Evolutionary conservation across 2,113 vertebrate genomes (phyloP), one percentile per base, ranked within the genome.

Genomic region (Arizona elegans): DNA sequence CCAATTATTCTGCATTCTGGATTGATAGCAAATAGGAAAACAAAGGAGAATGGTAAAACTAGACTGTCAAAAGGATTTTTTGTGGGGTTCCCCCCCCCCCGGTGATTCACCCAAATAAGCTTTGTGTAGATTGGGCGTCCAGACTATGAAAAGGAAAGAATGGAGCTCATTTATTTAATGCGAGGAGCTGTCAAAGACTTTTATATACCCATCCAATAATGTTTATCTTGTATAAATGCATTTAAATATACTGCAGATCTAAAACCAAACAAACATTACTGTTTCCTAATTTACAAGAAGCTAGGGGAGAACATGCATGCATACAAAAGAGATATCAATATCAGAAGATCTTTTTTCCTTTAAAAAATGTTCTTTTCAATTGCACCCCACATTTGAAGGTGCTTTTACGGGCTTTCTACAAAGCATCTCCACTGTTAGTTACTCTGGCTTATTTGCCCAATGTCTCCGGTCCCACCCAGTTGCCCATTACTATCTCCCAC

Each of bases 11-110:
- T 70, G 65, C 65, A 70, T 70, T 70, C 65, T 70, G 65, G 29
- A n/a, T 6, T 70, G 65, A 70, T 13, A 70, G 29, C 5, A n/a
- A 65, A n/a, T 65, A 65, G 11, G 58, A n/a, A 75, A 95, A 85
- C 94, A 96, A 26, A 98, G 97, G 93, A 98, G 99, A 95, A 99
- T 99, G 98, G 96, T 99, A 94, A 98, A 98, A 85, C 97, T 98
- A 94, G 97, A 97, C 93, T 97, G 97, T 0, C 96, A 97, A 85
- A 97, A 98, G 0, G 24, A 26, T 62, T 62, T 10, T 99, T 97
- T 90, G 99, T 47, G 43, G 38, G 38, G 38, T 43, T 5, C 43
- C 43, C 43, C 43, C 43, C 43, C 43, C 43, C 43, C 43, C 43
- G 43, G 99, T 91, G 98, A 99, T 9, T 12, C 12, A 29, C 62